Percentiles rank a stretch among this genome's conserved stretches.
Conservation (phyloP, 1,140 invertebrate genomes). For the Drosophila setifemur region DNA sequence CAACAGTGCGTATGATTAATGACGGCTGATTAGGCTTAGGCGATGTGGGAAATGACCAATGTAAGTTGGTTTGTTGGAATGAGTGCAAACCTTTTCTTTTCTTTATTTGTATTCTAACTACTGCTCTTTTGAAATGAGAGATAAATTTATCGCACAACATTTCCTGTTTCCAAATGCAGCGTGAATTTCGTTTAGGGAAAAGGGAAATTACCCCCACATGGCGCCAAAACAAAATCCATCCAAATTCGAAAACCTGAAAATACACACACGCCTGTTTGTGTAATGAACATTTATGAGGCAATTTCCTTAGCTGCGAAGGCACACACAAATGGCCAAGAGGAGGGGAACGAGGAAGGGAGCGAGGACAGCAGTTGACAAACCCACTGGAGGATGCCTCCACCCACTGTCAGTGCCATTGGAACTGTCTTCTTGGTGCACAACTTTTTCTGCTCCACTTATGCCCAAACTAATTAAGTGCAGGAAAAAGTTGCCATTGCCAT, state of each 20-base stretch:
- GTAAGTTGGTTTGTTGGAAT: not conserved
- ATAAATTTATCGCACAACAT: constrained; percentile 29
- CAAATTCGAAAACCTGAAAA: constrained; percentile 16
- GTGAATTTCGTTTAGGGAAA: constrained; percentile 12
- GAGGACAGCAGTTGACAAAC: constrained; percentile 60
- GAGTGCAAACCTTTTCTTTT: constrained; percentile 13
- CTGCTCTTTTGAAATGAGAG: constrained; percentile 11
- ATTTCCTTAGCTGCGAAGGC: constrained; percentile 70
- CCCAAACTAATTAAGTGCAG: constrained; percentile 81
- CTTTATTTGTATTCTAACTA: too few species aligned
- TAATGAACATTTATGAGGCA: constrained; percentile 81
- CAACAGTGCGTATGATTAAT: constrained; percentile 69
- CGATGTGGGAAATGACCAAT: constrained; percentile 3
- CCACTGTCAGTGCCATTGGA: not conserved
- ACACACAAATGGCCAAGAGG: constrained; percentile 7
- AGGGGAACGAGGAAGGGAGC: not conserved
- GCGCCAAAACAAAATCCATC: constrained; percentile 25
- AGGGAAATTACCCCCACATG: constrained; percentile 18
- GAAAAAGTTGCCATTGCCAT: constrained; percentile 78
- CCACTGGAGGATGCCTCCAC: constrained; percentile 17
- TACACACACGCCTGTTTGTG: constrained; percentile 35
- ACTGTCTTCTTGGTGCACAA: constrained; percentile 52
- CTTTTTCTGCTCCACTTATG: constrained; percentile 80
- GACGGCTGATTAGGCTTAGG: constrained; percentile 18
- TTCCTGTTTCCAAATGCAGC: constrained; percentile 10